These are phyloP conservation scores for Drosophila ambigua DNA, from an alignment of 1,140 invertebrate species.

Conservation along the genomic window DNA sequence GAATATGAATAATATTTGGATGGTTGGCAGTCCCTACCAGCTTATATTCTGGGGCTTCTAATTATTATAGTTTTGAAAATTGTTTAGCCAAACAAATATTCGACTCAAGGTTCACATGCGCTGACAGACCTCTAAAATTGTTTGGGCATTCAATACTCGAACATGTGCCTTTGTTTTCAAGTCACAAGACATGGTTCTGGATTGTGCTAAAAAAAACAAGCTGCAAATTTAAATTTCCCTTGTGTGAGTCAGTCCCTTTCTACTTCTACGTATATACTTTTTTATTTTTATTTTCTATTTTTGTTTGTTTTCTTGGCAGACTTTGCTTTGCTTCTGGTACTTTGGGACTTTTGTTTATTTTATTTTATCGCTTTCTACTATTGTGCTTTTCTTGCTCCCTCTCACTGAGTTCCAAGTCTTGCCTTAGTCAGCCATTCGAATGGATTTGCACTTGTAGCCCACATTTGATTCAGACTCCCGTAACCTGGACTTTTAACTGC, in stretches of 20 bases:
- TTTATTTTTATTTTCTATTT: constrained; percentile 14
- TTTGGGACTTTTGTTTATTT: constrained; percentile 48
- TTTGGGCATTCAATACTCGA: constrained; percentile 13
- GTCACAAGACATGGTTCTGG: constrained; percentile 60
- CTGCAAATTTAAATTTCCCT: constrained; percentile 63
- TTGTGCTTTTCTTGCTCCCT: constrained; percentile 27
- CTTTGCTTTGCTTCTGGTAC: constrained; percentile 51
- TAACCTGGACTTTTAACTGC: constrained; percentile 26
- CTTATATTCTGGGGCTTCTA: constrained; percentile 24
- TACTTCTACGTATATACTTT: constrained; percentile 27
- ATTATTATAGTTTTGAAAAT: constrained; percentile 46
- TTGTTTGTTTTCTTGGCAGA: constrained; percentile 53
- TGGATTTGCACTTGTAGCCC: constrained; percentile 30
- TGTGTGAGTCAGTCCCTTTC: constrained; percentile 54
- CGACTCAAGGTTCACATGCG: constrained; percentile 17
- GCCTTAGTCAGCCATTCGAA: constrained; percentile 1
- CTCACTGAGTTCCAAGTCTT: constrained; percentile 36
- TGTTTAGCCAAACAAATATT: constrained; percentile 25
- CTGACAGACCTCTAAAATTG: constrained; percentile 15
- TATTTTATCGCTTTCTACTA: constrained; percentile 42
- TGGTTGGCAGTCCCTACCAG: neutral
- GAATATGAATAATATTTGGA: constrained; percentile 27
- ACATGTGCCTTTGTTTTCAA: constrained; percentile 29
- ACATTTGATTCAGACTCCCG: constrained; percentile 44
- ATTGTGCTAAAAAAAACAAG: constrained; percentile 55